Evolutionary conservation across 2,797 vertebrate genomes (phyloP).

Genomic region (Alcedo atthis): DNA sequence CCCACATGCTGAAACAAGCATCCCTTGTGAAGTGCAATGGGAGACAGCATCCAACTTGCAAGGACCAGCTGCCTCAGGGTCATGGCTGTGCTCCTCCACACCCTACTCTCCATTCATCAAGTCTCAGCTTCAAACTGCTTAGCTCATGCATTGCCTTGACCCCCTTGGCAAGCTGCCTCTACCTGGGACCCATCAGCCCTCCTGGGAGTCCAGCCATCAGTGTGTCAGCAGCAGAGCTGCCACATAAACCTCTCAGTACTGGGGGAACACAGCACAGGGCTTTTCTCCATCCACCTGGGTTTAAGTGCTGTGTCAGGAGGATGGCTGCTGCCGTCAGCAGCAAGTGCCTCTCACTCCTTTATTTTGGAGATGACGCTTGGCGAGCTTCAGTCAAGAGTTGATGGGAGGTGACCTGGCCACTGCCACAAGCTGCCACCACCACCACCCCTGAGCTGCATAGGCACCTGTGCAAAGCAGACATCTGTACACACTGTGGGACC

Average conservation of each 20-base stretch:
- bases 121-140: background rate
- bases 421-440: background rate
- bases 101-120: rapidly evolving
- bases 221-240: background rate
- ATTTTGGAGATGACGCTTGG: background rate
- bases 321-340: background rate
- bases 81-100: rapidly evolving
- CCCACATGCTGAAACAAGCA: background rate
- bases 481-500: rapidly evolving
- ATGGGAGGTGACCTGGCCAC: background rate
- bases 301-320: background rate
- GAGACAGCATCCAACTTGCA: background rate
- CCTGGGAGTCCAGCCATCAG: background rate
- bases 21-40: background rate
- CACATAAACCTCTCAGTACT: background rate
- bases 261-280: background rate
- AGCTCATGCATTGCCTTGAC: rapidly evolving
- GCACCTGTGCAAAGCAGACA: background rate
- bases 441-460: rapidly evolving
- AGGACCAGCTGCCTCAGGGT: background rate
- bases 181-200: rapidly evolving
- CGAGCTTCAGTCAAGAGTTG: background rate
- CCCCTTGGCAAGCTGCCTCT: background rate
- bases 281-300: background rate
- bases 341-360: background rate